Conservation (phyloP, 1,140 invertebrate genomes). For the Chelonus insularis region DNA sequence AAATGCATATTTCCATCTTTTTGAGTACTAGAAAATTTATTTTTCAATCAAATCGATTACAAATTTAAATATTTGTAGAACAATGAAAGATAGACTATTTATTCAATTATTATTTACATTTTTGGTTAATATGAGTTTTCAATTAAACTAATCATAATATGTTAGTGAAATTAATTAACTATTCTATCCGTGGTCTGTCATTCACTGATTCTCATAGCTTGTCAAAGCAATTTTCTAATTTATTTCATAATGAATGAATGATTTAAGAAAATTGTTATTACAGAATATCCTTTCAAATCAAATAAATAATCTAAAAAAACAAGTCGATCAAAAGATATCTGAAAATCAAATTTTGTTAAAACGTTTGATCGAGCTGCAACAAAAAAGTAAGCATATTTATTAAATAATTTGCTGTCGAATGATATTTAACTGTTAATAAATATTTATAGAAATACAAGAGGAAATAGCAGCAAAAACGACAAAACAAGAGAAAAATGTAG, state of each 20-base stretch:
- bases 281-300: slow-evolving; percentile 40
- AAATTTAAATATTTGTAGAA: no score
- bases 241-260: slow-evolving; percentile 5
- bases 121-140: no score
- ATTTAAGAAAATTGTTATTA: not conserved
- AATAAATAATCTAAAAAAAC: slow-evolving; percentile 45
- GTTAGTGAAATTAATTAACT: no score
- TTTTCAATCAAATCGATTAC: no score
- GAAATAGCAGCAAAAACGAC: not conserved
- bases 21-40: no score
- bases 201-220: no score
- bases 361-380: slow-evolving; percentile 31
- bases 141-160: no score
- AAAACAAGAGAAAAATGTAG: no score
- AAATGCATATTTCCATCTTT: slow-evolving; percentile 12
- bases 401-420: slow-evolving; percentile 5
- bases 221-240: no score
- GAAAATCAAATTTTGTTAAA: slow-evolving; percentile 45
- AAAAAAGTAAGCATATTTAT: slow-evolving; percentile 42
- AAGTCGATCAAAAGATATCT: slow-evolving; percentile 46
- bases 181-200: no score
- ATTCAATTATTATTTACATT: no score
- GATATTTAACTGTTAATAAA: not conserved
- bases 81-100: no score
- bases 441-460: not conserved